Conservation (phyloP, 2,888 invertebrate genomes). For the Dynastes maya region DNA sequence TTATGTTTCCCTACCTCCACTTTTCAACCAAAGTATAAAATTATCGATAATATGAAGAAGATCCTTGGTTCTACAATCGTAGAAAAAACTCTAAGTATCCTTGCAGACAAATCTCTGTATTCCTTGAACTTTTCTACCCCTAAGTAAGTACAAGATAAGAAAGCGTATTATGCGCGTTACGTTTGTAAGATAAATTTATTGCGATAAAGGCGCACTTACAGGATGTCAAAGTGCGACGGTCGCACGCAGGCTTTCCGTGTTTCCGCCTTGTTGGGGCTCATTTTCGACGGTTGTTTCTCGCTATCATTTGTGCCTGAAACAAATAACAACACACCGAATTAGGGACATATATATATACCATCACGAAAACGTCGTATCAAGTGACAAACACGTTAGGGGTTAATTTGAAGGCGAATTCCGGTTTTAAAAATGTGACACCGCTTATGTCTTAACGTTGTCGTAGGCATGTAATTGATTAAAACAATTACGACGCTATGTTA, state of each 20-base stretch:
- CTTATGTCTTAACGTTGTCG: background rate
- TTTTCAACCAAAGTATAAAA: no score
- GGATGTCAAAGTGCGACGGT: conserved; percentile 60
- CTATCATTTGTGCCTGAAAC: conserved; percentile 49
- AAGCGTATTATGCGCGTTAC: conserved; percentile 24
- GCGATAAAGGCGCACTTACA: conserved; percentile 56
- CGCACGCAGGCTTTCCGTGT: conserved; percentile 59
- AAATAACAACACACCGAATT: conserved; percentile 12
- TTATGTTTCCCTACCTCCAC: no score
- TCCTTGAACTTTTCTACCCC: background rate
- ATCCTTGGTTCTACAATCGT: no score
- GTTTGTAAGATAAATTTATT: conserved; percentile 22
- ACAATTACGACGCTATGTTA: no score
- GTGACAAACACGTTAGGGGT: conserved; percentile 20
- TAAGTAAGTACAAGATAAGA: conserved; percentile 20
- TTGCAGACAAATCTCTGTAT: background rate
- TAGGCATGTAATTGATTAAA: no score
- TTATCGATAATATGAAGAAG: no score
- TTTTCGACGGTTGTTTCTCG: conserved; percentile 55
- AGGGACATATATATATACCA: background rate
- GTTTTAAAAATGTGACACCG: background rate
- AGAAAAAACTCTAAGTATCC: no score
- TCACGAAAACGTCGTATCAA: conserved; percentile 1
- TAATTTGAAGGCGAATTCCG: background rate
- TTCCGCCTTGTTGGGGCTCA: conserved; percentile 64